phyloP scores from a whole-genome alignment of 2,888 invertebrate species.

The Drosophila picticornis region DNA sequence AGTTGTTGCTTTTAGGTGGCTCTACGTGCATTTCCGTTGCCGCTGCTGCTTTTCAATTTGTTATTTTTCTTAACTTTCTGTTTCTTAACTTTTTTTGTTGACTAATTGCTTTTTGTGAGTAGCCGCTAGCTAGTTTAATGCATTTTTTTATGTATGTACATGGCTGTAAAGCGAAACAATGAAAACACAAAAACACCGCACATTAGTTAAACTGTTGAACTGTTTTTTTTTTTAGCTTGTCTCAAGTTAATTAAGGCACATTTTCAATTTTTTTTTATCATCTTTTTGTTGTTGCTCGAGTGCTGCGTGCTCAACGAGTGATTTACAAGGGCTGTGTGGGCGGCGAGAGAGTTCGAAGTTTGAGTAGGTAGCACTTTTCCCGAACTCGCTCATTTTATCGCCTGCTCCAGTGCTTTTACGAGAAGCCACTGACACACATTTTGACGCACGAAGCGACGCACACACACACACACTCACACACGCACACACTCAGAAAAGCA shows the following conservation, averaged over 20 bases:
- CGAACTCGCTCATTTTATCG: constrained; percentile 11
- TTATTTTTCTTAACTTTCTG: constrained; percentile 25
- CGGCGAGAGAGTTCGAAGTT: constrained; percentile 13
- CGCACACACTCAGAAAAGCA: constrained; percentile 3
- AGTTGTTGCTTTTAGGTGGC: constrained; percentile 43
- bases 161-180: constrained; percentile 54
- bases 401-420: constrained; percentile 40
- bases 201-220: constrained; percentile 51
- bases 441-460: constrained; percentile 45
- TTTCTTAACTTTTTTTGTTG: constrained; percentile 39
- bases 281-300: constrained; percentile 41
- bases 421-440: constrained; percentile 79
- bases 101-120: constrained; percentile 52
- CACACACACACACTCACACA: constrained; percentile 25
- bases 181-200: constrained; percentile 33
- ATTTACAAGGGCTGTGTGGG: constrained; percentile 49
- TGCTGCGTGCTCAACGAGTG: constrained; percentile 76
- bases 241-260: constrained; percentile 53
- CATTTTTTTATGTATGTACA: constrained; percentile 70
- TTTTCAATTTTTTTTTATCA: constrained; percentile 21
- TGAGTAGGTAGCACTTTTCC: constrained; percentile 23
- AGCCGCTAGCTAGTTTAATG: constrained; percentile 52
- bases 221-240: constrained; percentile 9
- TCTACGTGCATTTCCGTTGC: constrained; percentile 73
- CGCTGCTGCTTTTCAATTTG: constrained; percentile 28